A percentile compares a stretch with the other conserved stretches of the same genome.
Conservation (phyloP, 2,113 vertebrate genomes). For the Trinectes maculatus region DNA sequence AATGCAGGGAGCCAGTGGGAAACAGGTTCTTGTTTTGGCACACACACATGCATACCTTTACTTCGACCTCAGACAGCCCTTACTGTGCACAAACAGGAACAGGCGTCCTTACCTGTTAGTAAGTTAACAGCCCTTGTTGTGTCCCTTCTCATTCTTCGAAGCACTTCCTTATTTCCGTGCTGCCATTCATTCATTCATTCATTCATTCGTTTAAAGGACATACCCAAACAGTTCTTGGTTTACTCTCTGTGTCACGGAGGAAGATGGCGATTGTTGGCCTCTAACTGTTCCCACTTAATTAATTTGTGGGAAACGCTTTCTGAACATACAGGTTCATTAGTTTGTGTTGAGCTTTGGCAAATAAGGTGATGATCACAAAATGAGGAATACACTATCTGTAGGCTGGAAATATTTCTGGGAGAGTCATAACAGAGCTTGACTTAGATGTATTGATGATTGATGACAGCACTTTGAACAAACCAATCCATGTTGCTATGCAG, state of each 20-base stretch:
- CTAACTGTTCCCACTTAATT: background rate
- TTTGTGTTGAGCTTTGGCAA: background rate
- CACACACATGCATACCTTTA: conserved; percentile 1
- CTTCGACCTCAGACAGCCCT: conserved; percentile 20
- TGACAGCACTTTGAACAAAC: no score
- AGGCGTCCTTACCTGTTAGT: conserved; percentile 28
- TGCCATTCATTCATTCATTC: conserved; percentile 22
- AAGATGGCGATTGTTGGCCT: conserved; percentile 5
- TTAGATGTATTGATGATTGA: no score
- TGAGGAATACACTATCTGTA: no score
- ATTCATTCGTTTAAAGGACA: background rate
- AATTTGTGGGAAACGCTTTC: background rate
- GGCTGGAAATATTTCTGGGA: no score
- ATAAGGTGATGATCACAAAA: no score
- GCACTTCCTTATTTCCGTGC: conserved; percentile 43
- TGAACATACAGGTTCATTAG: background rate
- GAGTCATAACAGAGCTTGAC: no score
- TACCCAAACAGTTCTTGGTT: conserved; percentile 5
- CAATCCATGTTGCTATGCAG: no score
- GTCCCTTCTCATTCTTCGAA: conserved; percentile 24
- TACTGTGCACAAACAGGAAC: conserved; percentile 43
- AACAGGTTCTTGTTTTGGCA: conserved; percentile 3
- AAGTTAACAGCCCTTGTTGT: conserved; percentile 26
- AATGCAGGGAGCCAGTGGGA: conserved; percentile 23
- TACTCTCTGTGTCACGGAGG: conserved; percentile 2